Conservation (phyloP, 2,113 vertebrate genomes). For the Brachypteracias leptosomus region DNA sequence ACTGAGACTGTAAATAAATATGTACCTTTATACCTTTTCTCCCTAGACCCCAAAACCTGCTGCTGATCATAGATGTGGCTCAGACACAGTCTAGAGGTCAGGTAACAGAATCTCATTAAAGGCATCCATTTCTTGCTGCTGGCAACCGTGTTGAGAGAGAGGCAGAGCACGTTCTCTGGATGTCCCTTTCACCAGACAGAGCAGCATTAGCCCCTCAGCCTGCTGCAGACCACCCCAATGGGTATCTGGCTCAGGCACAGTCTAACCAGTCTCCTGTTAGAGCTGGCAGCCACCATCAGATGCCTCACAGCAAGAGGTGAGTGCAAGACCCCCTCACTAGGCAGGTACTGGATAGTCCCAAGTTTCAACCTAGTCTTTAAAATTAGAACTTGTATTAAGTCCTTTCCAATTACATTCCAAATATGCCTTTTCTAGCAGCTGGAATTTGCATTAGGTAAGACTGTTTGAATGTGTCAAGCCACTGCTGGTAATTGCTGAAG, state of each 20-base stretch:
- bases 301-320: not conserved
- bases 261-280: not conserved
- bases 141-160: not conserved
- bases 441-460: not conserved
- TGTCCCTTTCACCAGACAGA: not conserved
- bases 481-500: not conserved
- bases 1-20: not conserved
- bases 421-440: not conserved
- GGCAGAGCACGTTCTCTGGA: not conserved
- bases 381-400: not conserved
- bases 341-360: not conserved
- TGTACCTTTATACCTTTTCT: not conserved
- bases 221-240: not conserved
- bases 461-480: not conserved
- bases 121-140: not conserved
- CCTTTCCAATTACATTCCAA: not conserved
- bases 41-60: not conserved
- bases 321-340: not conserved
- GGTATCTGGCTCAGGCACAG: rapidly evolving
- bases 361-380: not conserved
- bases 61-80: not conserved
- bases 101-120: not conserved
- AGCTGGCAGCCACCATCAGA: not conserved
- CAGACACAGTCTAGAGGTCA: not conserved
- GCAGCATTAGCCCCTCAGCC: not conserved